Evolutionary conservation across 2,797 vertebrate species (phyloP), one percentile per base, ranked within the genome.

Genomic region (Pseudomugil tenellus): DNA sequence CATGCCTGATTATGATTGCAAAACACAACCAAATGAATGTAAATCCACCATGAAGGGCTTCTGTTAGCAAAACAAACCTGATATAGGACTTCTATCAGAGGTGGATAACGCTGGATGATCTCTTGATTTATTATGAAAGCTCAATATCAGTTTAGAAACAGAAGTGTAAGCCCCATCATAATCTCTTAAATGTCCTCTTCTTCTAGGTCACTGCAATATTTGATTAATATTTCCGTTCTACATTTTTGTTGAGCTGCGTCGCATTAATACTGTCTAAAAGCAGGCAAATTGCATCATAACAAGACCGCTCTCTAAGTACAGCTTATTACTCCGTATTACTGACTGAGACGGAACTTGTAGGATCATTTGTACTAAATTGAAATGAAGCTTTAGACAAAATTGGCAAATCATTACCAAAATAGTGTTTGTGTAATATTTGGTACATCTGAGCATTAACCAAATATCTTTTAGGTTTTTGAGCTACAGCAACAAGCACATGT

Each of bases 141-240:
- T 63, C 23, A 67, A 2, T 65, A 69, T 58, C 51, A n/a, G 43
- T 25, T 55, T 61, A 74, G 60, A 67, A 69, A 31, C 35, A 11
- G 21, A 12, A 9, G 32, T 48, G 3, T 58, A 57, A 48, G 55
- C 58, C 43, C 31, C 51, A n/a, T 16, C 10, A 21, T 71, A 58
- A 78, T 79, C 67, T 69, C 57, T 29, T 25, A 37, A 58, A 75
- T 19, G 60, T 58, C 61, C 51, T 63, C 29, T 12, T 19, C 41
- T 68, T 73, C 65, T 51, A 54, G 64, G 72, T 74, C 74, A 51
- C 19, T 6, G 6, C 59, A 14, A 51, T 48, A 70, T 80, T 68
- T 66, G 34, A 74, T 70, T 61, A 67, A 67, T 9, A 6, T 53
- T 60, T 54, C 51, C 64, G 23, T 13, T 49, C 17, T 57, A 23